Conservation (phyloP, 2,888 invertebrate genomes). For the Epistrophella euchroma region DNA sequence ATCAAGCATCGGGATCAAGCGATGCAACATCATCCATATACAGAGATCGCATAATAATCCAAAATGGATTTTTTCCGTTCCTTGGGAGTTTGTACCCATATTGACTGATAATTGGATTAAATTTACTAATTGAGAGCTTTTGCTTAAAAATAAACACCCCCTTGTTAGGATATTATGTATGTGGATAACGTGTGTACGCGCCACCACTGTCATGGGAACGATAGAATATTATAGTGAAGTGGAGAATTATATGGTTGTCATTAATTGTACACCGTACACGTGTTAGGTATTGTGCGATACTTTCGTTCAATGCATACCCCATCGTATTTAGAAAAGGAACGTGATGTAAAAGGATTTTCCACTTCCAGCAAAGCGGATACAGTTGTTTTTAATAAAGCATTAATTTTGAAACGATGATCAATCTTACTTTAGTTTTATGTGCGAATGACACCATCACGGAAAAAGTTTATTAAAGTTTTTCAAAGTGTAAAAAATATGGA, state of each 20-base stretch:
- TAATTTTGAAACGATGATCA: neutral
- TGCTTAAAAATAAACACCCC: neutral
- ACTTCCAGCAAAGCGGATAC: neutral
- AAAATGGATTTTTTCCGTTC: neutral
- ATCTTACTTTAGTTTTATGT: neutral
- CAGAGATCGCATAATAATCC: neutral
- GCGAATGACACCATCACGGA: neutral
- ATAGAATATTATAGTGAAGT: neutral
- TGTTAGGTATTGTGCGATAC: neutral
- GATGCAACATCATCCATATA: neutral
- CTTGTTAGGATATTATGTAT: neutral
- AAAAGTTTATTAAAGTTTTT: neutral
- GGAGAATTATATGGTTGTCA: neutral
- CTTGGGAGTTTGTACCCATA: neutral
- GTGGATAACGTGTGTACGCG: neutral
- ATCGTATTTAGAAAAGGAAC: neutral
- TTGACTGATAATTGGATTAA: constrained; percentile 4
- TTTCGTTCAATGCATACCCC: neutral
- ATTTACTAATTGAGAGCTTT: constrained; percentile 1
- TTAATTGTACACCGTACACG: neutral
- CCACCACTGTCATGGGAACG: neutral
- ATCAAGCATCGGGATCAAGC: neutral
- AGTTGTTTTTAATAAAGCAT: neutral
- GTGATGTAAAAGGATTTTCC: neutral
- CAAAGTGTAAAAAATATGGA: neutral